Base-by-base conservation (phyloP, 1,140 invertebrate genomes). In the Macrocentrus cingulum region DNA sequence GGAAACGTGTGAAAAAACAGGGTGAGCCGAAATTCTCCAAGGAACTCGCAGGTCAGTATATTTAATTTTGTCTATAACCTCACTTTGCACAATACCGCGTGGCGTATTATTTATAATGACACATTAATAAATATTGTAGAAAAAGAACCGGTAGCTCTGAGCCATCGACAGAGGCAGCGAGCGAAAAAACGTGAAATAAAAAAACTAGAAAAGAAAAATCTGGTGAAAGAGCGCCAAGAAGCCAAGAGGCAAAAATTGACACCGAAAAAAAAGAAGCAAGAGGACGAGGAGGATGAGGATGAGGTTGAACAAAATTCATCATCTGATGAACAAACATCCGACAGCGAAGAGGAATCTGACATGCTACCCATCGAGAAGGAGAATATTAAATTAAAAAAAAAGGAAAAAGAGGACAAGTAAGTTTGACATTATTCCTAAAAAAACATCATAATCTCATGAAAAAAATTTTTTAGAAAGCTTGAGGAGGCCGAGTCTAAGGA, bases 301-400 rank as follows among this genome's bases (percentile, higher is more conserved):
- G 75, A 81, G 16, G 66, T 76, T 60, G 71, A 68, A n/a, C n/a
- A n/a, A n/a, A n/a, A n/a, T n/a, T n/a, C n/a, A n/a, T n/a, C n/a
- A n/a, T n/a, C n/a, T n/a, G 65, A 68, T 49, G 71, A 78, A 13
- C 74, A 76, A 18, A 67, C 79, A 29, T 19, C 15, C 16, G 70
- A 77, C 25, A 76, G 80, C 48, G 78, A 83, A 58, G 83, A 87
- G 54, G 83, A 86, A n/a, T n/a, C n/a, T 66, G 87, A 89, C 70
- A 71, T 91, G 71, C 74, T 94, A 23, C 92, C 93, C 1, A 92
- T 97, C 75, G 94, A 97, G 80, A 92, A 88, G 73, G 84, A 87
- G 59, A 89, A 91, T 55, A 89, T 88, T 59, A 92, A 89, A 74
- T 76, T 97, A 1, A 87, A 87, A 68, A 85, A 89, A 61, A 82